A percentile compares a stretch with the other conserved stretches of the same genome.
Evolutionary conservation across 1,140 invertebrate genomes (phyloP).

Genomic region (Eufriesea mexicana): DNA sequence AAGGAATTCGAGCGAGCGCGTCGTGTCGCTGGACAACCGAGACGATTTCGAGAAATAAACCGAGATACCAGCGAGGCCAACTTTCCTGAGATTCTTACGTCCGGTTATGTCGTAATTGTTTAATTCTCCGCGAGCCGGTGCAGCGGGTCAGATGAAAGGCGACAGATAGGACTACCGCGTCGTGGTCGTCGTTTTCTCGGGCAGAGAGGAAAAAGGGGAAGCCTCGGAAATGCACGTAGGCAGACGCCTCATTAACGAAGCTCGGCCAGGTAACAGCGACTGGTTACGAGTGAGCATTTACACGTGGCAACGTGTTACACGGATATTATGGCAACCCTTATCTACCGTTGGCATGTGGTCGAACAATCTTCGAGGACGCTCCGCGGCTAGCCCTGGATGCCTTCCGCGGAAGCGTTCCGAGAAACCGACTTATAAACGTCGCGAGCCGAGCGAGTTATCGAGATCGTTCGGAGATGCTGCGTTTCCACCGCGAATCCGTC

Average conservation of each 20-base stretch:
- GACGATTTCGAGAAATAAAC: slow-evolving; percentile 38
- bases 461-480: not conserved
- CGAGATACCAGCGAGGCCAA: slow-evolving; percentile 1
- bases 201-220: slow-evolving; percentile 17
- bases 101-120: slow-evolving; percentile 63
- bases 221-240: slow-evolving; percentile 50
- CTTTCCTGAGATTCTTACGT: slow-evolving; percentile 38
- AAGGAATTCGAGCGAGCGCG: slow-evolving; percentile 20
- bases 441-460: not conserved
- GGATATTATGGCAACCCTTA: slow-evolving; percentile 12
- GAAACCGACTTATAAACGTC: slow-evolving; percentile 9
- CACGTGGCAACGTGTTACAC: slow-evolving; percentile 55
- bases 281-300: slow-evolving; percentile 51
- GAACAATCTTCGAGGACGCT: slow-evolving; percentile 10
- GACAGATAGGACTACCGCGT: slow-evolving; percentile 50
- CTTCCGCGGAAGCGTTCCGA: slow-evolving; percentile 4
- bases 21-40: not conserved
- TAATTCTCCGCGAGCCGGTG: slow-evolving; percentile 57
- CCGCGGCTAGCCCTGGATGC: not conserved
- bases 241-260: slow-evolving; percentile 58
- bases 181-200: slow-evolving; percentile 32
- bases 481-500: not conserved
- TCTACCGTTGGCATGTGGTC: slow-evolving; percentile 4
- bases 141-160: slow-evolving; percentile 62
- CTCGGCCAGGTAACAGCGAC: slow-evolving; percentile 50